Conservation (phyloP, 1,140 invertebrate genomes). For the Drosophila asahinai region DNA sequence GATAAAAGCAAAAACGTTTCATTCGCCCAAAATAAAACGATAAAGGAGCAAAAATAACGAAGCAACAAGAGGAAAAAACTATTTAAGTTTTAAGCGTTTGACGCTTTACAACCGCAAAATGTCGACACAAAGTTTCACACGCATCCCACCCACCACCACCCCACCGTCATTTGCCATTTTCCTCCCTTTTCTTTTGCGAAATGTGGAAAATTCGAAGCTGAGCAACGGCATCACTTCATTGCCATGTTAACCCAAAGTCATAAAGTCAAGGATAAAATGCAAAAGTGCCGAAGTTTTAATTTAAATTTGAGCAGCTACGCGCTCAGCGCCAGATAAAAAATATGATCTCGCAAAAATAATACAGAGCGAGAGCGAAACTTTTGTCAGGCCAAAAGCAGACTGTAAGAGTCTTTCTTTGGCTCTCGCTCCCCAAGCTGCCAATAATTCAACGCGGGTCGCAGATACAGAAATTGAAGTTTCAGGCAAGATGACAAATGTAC, state of each 20-base stretch:
- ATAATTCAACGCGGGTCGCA: conserved; percentile 38
- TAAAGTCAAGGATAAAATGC: conserved; percentile 82
- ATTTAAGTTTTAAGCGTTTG: conserved; percentile 83
- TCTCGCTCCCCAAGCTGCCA: conserved; percentile 43
- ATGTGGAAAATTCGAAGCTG: conserved; percentile 27
- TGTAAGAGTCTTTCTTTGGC: conserved; percentile 15
- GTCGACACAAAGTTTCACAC: conserved; percentile 75
- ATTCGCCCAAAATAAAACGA: conserved; percentile 44
- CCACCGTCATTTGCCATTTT: conserved; percentile 2
- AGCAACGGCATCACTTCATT: conserved; percentile 59
- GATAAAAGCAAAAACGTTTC: conserved; percentile 60
- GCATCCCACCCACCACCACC: conserved; percentile 10
- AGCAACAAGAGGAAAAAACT: conserved; percentile 48
- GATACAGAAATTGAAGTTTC: conserved; percentile 45
- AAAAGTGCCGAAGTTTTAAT: conserved; percentile 81
- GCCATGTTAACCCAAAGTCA: conserved; percentile 75
- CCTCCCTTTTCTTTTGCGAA: background rate
- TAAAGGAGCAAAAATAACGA: conserved; percentile 24
- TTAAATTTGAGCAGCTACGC: conserved; percentile 69
- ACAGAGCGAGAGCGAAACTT: conserved; percentile 42
- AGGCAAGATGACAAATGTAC: background rate
- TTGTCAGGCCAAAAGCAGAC: conserved; percentile 26
- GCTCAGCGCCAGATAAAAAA: conserved; percentile 44
- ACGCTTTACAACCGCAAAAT: conserved; percentile 82
- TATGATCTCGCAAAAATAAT: conserved; percentile 46